A percentile compares a stretch with the other conserved stretches of the same genome.
phyloP scores from a whole-genome alignment of 2,888 invertebrate genomes.

The Alitta virens region DNA sequence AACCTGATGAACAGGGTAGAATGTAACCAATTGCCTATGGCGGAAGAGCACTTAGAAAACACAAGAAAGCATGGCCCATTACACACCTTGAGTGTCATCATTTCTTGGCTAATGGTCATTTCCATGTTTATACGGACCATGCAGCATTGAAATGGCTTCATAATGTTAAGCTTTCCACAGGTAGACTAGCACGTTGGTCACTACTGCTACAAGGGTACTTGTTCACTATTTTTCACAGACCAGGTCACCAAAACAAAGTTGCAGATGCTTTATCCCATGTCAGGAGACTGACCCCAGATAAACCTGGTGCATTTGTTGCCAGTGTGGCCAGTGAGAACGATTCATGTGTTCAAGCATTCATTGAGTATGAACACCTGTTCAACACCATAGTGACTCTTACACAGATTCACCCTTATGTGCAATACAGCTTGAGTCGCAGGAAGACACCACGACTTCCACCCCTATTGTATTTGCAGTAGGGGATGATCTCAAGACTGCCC shows the following conservation, averaged over 20 bases:
- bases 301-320: background rate
- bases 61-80: background rate
- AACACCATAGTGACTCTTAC: background rate
- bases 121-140: conserved; percentile 10
- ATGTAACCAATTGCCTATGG: background rate
- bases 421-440: background rate
- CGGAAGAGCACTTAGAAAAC: background rate
- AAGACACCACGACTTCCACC: background rate
- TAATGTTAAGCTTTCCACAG: conserved; percentile 1
- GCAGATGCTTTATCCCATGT: conserved; percentile 4
- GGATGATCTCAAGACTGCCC: background rate
- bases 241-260: conserved; percentile 6
- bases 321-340: background rate
- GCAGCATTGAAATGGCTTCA: conserved; percentile 1
- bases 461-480: background rate
- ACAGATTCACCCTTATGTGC: background rate
- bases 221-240: background rate
- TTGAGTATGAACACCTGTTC: background rate
- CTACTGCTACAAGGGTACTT: conserved; percentile 18
- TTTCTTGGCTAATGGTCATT: background rate
- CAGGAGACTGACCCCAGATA: background rate
- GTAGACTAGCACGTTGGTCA: conserved; percentile 2
- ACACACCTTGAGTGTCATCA: background rate
- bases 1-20: background rate
- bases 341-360: background rate